These are phyloP conservation scores for Diaperis boleti DNA, from an alignment of 2,888 invertebrate species.

Conservation along the genomic window DNA sequence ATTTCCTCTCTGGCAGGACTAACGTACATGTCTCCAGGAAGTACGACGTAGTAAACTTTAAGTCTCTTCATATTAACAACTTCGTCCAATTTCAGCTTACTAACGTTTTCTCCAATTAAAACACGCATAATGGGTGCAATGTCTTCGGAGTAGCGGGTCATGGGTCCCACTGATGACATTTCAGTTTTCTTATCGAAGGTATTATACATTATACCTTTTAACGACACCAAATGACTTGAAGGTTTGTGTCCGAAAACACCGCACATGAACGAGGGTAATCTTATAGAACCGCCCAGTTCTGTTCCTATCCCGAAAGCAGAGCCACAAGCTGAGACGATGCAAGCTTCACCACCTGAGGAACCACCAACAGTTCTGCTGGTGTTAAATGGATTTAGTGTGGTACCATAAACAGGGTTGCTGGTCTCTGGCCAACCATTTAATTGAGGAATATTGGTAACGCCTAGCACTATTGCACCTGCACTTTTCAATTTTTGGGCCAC, in stretches of 20 bases:
- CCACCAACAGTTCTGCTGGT: constrained; percentile 89
- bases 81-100: constrained; percentile 71
- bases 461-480: constrained; percentile 82
- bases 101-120: constrained; percentile 70
- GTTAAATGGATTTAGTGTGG: constrained; percentile 93
- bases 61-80: constrained; percentile 75
- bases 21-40: constrained; percentile 78
- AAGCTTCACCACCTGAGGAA: constrained; percentile 90
- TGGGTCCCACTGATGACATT: constrained; percentile 88
- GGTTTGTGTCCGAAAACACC: constrained; percentile 91
- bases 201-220: constrained; percentile 77
- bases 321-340: constrained; percentile 82
- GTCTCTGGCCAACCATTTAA: constrained; percentile 94
- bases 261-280: constrained; percentile 92
- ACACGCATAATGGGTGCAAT: constrained; percentile 81
- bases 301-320: constrained; percentile 87
- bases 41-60: constrained; percentile 81
- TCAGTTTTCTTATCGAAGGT: constrained; percentile 77
- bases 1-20: constrained; percentile 79
- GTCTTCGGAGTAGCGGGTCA: constrained; percentile 83
- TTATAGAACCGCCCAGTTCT: constrained; percentile 96
- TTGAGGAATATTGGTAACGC: constrained; percentile 90
- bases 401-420: constrained; percentile 88
- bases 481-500: constrained; percentile 77
- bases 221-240: constrained; percentile 66